phyloP scores from a whole-genome alignment of 1,140 invertebrate species.

The Proales similis region DNA sequence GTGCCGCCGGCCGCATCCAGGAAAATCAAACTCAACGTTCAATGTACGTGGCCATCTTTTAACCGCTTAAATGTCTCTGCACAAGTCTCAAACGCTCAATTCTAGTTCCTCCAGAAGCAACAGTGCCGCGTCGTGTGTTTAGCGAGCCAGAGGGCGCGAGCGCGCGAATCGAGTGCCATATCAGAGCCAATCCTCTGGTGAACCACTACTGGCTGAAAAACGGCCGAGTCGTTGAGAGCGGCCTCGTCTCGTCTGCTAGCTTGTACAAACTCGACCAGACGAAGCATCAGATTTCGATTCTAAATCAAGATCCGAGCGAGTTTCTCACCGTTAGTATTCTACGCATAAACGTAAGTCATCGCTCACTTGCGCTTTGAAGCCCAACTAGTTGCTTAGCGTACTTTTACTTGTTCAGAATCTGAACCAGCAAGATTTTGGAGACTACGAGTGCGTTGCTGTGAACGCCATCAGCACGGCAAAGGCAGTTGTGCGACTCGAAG shows the following conservation, averaged over 20 bases:
- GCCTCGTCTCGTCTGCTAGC: not conserved
- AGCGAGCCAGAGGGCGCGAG: constrained; percentile 12
- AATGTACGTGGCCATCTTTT: constrained; percentile 41
- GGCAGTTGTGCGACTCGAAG: not conserved
- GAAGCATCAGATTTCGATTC: constrained; percentile 19
- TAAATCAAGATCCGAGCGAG: constrained; percentile 2
- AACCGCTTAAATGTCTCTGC: not conserved
- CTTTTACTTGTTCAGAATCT: no score
- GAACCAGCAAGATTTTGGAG: not conserved
- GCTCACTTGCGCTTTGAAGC: no score
- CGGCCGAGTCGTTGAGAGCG: constrained; percentile 11
- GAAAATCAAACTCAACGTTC: constrained; percentile 44
- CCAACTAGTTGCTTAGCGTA: no score
- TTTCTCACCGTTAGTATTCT: constrained; percentile 18
- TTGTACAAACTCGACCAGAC: not conserved
- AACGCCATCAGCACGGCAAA: constrained; percentile 7
- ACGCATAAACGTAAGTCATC: no score
- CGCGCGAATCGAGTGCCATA: constrained; percentile 24
- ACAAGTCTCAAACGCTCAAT: not conserved
- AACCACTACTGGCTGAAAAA: constrained; percentile 30
- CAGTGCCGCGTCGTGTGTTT: not conserved
- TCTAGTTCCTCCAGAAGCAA: constrained; percentile 4
- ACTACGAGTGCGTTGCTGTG: constrained; percentile 26
- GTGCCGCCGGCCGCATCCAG: constrained; percentile 44
- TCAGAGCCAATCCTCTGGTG: constrained; percentile 32